Evolutionary conservation across 2,888 invertebrate genomes (phyloP).

Genomic region (Polydrusus pterygomalis): DNA sequence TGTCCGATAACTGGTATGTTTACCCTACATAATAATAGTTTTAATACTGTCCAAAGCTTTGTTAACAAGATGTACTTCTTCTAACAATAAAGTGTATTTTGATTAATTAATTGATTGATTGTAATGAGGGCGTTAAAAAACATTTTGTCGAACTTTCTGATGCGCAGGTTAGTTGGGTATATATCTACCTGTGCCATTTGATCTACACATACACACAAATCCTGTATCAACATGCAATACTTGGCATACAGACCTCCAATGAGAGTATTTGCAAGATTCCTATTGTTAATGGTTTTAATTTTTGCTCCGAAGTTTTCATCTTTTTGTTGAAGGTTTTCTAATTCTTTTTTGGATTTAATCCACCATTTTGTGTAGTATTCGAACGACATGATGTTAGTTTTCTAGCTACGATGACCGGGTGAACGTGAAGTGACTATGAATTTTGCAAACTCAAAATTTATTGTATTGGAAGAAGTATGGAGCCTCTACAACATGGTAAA

Average conservation of each 20-base stretch:
- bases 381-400: constrained; percentile 69
- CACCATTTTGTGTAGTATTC: constrained; percentile 73
- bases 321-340: constrained; percentile 68
- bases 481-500: neutral
- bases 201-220: constrained; percentile 77
- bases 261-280: constrained; percentile 73
- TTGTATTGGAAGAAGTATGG: neutral
- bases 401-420: neutral
- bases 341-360: constrained; percentile 71
- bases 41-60: too few species aligned
- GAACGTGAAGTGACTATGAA: neutral
- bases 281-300: constrained; percentile 68
- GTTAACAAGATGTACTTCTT: too few species aligned
- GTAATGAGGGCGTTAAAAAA: too few species aligned
- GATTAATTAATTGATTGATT: too few species aligned
- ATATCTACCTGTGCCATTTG: constrained; percentile 73
- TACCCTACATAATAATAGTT: too few species aligned
- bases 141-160: too few species aligned
- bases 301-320: constrained; percentile 67
- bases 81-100: too few species aligned
- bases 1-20: too few species aligned
- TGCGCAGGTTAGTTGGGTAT: too few species aligned
- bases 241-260: constrained; percentile 74
- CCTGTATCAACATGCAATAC: constrained; percentile 75
- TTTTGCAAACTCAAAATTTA: neutral